phyloP scores from a whole-genome alignment of 2,888 invertebrate genomes.

The Drosophila emarginata region DNA sequence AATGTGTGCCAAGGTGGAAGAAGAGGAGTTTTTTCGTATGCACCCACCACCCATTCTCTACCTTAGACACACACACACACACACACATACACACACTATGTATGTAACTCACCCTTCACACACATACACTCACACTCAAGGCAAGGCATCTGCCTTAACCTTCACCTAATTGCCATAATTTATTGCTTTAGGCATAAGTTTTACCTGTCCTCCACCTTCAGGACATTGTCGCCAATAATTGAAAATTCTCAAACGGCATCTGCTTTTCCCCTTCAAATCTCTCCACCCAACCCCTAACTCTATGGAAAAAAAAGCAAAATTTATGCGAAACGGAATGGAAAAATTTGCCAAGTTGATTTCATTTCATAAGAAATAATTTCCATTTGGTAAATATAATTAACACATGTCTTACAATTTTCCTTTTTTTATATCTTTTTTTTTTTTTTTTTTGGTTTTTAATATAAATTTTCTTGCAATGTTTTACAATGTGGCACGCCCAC shows the following conservation, averaged over 20 bases:
- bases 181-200: slow-evolving; percentile 65
- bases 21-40: neutral
- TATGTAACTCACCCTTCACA: slow-evolving; percentile 9
- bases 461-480: slow-evolving; percentile 29
- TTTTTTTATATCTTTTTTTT: neutral
- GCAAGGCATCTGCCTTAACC: slow-evolving; percentile 38
- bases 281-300: neutral
- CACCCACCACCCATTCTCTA: neutral
- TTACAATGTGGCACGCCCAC: slow-evolving; percentile 52
- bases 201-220: slow-evolving; percentile 14
- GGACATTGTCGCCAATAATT: slow-evolving; percentile 50
- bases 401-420: slow-evolving; percentile 4
- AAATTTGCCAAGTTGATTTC: slow-evolving; percentile 1
- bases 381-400: slow-evolving; percentile 10
- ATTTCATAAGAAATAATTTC: slow-evolving; percentile 4
- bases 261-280: neutral
- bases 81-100: neutral
- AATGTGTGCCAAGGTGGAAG: slow-evolving; percentile 60
- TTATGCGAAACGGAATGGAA: neutral
- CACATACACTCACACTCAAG: slow-evolving; percentile 18
- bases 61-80: neutral
- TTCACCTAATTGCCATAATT: slow-evolving; percentile 71
- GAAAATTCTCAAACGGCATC: slow-evolving; percentile 48
- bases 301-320: neutral
- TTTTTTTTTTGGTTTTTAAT: neutral